Evolutionary conservation across 2,888 invertebrate species (phyloP), one percentile per base, ranked within the genome.

Genomic region (Athripsodes cinereus): DNA sequence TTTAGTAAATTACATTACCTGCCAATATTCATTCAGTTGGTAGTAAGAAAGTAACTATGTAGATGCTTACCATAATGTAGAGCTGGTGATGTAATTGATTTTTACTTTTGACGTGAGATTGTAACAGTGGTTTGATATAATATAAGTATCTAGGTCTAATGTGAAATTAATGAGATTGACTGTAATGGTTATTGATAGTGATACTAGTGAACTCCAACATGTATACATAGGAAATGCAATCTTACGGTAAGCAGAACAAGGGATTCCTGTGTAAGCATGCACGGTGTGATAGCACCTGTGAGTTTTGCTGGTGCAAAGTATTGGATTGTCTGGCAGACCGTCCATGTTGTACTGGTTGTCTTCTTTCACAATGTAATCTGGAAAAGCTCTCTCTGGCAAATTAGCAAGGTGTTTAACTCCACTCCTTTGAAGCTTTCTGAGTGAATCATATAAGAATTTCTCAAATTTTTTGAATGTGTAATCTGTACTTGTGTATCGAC

Each of bases 271-370:
- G 69, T 94, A 94, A 22, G 94, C 93, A 71, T 94, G 93, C 10
- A 92, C 87, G 1, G 93, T 92, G 70, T 95, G 94, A 70, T 88
- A 87, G 74, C 95, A 95, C 65, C 92, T 81, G 70, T 94, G 92
- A 2, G 94, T 94, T 68, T 88, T 88, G 65, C 87, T 89, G 13
- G 91, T 91, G 70, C 94, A 95, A 59, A 88, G 80, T 64, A 89
- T 81, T 1, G 91, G 89, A 70, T 90, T 90, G 66, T 87, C 87
- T 20, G 79, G 80, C 61, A 83, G 74, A 58, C 81, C 76, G 62
- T 82, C 83, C 75, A 83, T 81, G 69, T 84, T 84, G 68, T 84
- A 84, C 11, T 83, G 73, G 61, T 78, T 78, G 20, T 60, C 58
- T 8, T 53, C 54, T 65, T 78, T 78, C 31, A 78, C 78, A 22